phyloP scores from a whole-genome alignment of 2,888 invertebrate species.

The Caenorhabditis panamensis region DNA sequence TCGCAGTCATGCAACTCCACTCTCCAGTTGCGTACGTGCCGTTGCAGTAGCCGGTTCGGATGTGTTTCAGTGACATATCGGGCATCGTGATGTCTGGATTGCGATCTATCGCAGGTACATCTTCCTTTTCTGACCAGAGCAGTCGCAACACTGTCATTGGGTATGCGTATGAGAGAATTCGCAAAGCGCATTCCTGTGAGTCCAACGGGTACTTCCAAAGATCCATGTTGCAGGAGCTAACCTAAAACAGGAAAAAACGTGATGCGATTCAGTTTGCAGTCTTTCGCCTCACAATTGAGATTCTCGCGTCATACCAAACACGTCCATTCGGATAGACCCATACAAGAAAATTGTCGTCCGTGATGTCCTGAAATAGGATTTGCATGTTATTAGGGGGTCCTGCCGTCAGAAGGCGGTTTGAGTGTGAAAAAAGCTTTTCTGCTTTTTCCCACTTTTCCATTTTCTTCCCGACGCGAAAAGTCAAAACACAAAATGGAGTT shows the following conservation, averaged over 20 bases:
- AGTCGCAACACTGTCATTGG: conserved; percentile 79
- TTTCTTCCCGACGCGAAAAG: conserved; percentile 12
- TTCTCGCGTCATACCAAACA: conserved; percentile 78
- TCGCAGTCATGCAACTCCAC: conserved; percentile 84
- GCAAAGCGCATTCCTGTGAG: conserved; percentile 83
- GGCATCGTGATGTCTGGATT: conserved; percentile 80
- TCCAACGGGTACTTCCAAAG: conserved; percentile 82
- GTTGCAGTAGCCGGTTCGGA: conserved; percentile 77
- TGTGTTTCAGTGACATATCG: conserved; percentile 77
- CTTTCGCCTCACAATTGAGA: conserved; percentile 62
- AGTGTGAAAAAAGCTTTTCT: conserved; percentile 30
- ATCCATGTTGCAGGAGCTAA: conserved; percentile 75
- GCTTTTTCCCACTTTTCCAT: conserved; percentile 21
- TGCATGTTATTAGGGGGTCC: conserved; percentile 42
- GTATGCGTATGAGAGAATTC: conserved; percentile 82
- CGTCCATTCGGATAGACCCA: conserved; percentile 80
- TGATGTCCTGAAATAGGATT: conserved; percentile 74
- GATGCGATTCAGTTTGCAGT: not conserved
- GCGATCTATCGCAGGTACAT: conserved; percentile 76
- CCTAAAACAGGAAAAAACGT: conserved; percentile 49
- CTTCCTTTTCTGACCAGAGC: conserved; percentile 74
- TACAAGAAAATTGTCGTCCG: conserved; percentile 80
- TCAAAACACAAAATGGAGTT: conserved; percentile 46
- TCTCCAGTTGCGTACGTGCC: conserved; percentile 81
- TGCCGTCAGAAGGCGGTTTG: conserved; percentile 22